These are phyloP conservation scores for Aphaenogaster floridana DNA, from an alignment of 1,140 invertebrate genomes.

Conservation along the genomic window DNA sequence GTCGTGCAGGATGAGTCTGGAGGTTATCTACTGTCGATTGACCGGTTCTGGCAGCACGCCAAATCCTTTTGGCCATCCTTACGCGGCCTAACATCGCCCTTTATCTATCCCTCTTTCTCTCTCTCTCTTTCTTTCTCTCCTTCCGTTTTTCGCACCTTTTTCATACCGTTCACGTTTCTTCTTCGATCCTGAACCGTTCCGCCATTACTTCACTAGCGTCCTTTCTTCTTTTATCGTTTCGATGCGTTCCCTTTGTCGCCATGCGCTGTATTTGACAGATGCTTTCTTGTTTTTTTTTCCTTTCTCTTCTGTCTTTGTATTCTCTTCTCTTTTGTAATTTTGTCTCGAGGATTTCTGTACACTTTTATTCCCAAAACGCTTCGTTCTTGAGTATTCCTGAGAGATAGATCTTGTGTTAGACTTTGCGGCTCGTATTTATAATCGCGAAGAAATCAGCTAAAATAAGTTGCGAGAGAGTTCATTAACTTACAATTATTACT, in stretches of 20 bases:
- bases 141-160: constrained; percentile 49
- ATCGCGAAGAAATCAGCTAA: not conserved
- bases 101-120: constrained; percentile 47
- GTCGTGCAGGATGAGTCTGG: constrained; percentile 58
- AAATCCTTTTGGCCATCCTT: constrained; percentile 72
- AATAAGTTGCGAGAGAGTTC: not conserved
- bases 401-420: constrained; percentile 19
- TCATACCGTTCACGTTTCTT: constrained; percentile 51
- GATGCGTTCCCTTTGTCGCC: constrained; percentile 32
- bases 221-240: constrained; percentile 38
- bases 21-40: constrained; percentile 79
- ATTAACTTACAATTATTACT: not conserved
- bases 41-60: constrained; percentile 75
- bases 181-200: constrained; percentile 7
- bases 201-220: constrained; percentile 45
- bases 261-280: constrained; percentile 44
- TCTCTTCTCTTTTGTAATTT: constrained; percentile 47
- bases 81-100: constrained; percentile 61
- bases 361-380: constrained; percentile 22
- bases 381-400: not conserved
- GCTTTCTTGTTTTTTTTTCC: constrained; percentile 18
- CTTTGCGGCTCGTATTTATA: not conserved
- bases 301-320: constrained; percentile 42
- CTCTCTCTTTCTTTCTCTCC: not conserved
- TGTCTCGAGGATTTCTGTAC: constrained; percentile 43